Base-by-base conservation (phyloP, 2,113 vertebrate species). In the Macquaria ambigua region DNA sequence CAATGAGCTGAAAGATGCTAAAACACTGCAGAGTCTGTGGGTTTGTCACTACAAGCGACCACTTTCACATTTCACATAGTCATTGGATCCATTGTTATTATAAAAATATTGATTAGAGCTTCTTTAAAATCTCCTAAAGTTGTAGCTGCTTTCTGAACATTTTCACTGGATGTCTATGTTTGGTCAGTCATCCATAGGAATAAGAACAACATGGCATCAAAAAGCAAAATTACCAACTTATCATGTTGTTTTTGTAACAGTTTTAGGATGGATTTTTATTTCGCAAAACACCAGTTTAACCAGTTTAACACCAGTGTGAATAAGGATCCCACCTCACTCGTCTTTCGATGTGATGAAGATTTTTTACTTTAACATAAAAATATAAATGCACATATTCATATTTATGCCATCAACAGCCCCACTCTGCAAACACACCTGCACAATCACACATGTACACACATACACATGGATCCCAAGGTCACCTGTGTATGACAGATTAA, bases 391-490 rank as follows among this genome's bases (percentile, higher is more conserved):
- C 23, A 63, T n/a, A 59, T 68, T 70, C 5, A 21, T 8, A 55
- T 50, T 31, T n/a, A 23, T 70, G 71, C 58, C 68, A 43, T 77
- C 62, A 83, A 63, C 31, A 83, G 56, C 23, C 23, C 59, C 15
- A 58, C 58, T 70, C 67, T 77, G 28, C 67, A 89, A 85, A 90
- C 86, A 87, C 58, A 77, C 41, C 75, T 68, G 73, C 55, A 71
- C 73, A 81, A 43, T 55, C 71, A 56, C 63, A n/a, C 64, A 43
- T 48, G 41, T 8, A 79, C 81, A 58, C 59, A 64, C 74, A 64
- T 16, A 62, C 84, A 85, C 14, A 1, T 39, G 31, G 52, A 77
- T 79, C 39, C 72, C 91, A 93, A 94, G 90, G 92, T 92, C 81
- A 90, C 76, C 74, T 82, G 77, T 85, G 64, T 85, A 71, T 72